Base-by-base conservation (phyloP, 1,140 invertebrate species). In the Trichomalopsis sarcophagae region DNA sequence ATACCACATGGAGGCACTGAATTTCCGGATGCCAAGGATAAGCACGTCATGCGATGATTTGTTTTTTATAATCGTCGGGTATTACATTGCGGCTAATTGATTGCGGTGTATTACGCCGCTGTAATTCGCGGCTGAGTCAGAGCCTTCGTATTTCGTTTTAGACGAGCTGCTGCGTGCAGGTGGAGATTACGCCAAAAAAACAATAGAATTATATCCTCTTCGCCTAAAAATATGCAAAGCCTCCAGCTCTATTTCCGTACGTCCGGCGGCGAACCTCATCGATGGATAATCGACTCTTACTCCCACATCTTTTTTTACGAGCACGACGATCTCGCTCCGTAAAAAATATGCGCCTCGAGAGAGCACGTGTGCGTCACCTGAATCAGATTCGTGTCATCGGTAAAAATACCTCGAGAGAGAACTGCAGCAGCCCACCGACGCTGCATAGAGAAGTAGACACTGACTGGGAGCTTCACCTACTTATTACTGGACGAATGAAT, bases 11-110 rank as follows among this genome's bases (percentile, higher is more conserved):
- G 81, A n/a, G 40, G 40, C 7, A 44, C n/a, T 36, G 33, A 36
- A 23, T 66, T 82, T 82, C 75, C 73, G 82, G 82, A 83, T 77
- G 9, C 40, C 82, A 83, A 77, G 62, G 74, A 69, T 69, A 47
- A 11, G 50, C 50, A 21, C 62, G 50, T 75, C 40, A 77, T 50
- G 11, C 74, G 33, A 21, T 62, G 55, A 62, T 21, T 62, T 62
- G 5, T 62, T 62, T 55, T 62, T 62, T 62, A 21, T 62, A 62
- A 62, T 62, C 14, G 21, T n/a, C 17, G 55, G 55, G n/a, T n/a
- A 62, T 62, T 62, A 62, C 27, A 27, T 14, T 7, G 55, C 21
- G 3, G 2, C 5, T 62, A 62, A 62, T 62, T 62, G 21, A 62
- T 62, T 62, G 5, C 55, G 55, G 55, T 21, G 6, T 62, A 62